These are phyloP conservation scores for Loris lydekkerianus DNA, from an alignment of 2,797 vertebrate genomes.

Conservation along the genomic window DNA sequence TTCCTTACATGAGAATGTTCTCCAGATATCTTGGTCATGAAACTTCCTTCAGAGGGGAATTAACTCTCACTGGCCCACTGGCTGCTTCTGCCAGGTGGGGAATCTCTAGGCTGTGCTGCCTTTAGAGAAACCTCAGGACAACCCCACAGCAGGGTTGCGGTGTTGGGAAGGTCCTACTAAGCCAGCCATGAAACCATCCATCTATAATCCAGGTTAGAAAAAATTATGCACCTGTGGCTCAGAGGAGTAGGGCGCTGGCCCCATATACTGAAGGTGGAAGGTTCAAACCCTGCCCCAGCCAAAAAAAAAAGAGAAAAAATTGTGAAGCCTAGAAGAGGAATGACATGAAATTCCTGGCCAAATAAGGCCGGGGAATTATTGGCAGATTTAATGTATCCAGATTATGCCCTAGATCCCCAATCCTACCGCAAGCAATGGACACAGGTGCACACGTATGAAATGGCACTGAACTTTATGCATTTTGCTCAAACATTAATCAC, in stretches of 20 bases:
- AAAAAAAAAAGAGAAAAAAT: background rate
- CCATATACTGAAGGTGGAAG: no score
- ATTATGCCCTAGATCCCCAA: background rate
- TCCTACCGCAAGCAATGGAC: background rate
- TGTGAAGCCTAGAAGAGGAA: background rate
- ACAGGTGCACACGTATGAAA: background rate
- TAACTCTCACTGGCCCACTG: background rate
- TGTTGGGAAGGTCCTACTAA: background rate
- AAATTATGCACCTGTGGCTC: background rate
- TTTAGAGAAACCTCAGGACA: background rate
- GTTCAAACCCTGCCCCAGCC: no score
- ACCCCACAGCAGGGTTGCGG: background rate
- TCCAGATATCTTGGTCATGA: background rate
- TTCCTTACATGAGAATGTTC: background rate
- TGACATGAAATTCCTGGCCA: background rate
- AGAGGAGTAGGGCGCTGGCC: no score
- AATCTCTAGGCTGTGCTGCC: background rate
- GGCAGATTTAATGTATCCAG: constrained; percentile 25
- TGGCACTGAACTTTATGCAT: background rate
- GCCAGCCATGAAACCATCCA: background rate
- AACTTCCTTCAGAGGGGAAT: background rate
- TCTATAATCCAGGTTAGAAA: background rate
- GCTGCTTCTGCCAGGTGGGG: background rate
- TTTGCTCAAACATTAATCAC: background rate
- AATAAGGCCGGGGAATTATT: background rate